Base-by-base conservation (phyloP, 2,797 vertebrate species). In the Selene dorsalis region DNA sequence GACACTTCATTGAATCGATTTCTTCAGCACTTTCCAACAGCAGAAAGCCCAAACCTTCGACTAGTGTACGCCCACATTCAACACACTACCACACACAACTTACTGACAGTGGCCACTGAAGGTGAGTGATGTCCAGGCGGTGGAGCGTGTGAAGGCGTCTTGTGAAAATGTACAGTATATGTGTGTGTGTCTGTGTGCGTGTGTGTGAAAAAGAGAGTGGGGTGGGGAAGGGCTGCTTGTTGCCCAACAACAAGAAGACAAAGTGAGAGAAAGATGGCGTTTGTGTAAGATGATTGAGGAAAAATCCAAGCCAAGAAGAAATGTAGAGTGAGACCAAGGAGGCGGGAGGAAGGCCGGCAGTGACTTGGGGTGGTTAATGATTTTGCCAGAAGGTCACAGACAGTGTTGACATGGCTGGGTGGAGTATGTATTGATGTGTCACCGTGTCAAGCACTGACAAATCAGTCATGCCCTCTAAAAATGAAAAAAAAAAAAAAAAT, bases 371-470 rank as follows among this genome's bases (percentile, higher is more conserved):
- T 77, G 83, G 76, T 79, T 90, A 91, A 93, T 87, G 91, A 93
- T 93, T 93, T 88, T 63, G 77, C 88, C 70, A 77, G 85, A 91
- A 92, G 91, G 93, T 92, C 91, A 92, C 85, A 92, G 92, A 91
- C 88, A 57, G 85, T 69, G 76, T 82, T 75, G 85, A 87, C 89
- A 85, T 70, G 86, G 84, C 84, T 53, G 79, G 90, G 84, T 81
- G 79, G 90, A 88, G 83, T 69, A 77, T 4, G 53, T 86, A 90
- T 93, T 32, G 85, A 90, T 47, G 52, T 65, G 38, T 87, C 85
- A 85, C 82, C 75, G 84, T 85, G 87, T 86, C 85, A 75, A 77
- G 74, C 80, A 48, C 86, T 82, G 82, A 88, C 89, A 69, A 81
- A 89, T 88, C 77, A 78, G 80, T 72, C 81, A 8, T 83, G 87